phyloP scores from a whole-genome alignment of 1,140 invertebrate genomes.

The Drosophila repletoides region DNA sequence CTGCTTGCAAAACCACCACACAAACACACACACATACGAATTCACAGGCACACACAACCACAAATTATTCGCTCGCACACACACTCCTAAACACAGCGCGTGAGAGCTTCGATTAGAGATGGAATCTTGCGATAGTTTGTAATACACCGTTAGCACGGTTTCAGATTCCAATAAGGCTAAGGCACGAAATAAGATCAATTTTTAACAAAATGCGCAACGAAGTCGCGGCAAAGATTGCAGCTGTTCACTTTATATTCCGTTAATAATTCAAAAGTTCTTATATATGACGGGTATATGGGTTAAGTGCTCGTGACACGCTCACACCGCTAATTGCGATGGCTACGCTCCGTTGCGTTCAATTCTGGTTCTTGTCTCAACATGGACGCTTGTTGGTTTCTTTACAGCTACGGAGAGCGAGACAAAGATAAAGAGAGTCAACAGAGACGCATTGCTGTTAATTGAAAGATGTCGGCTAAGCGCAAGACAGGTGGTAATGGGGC shows the following conservation, averaged over 20 bases:
- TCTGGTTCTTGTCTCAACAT: constrained; percentile 41
- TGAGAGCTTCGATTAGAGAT: constrained; percentile 50
- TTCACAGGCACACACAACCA: constrained; percentile 18
- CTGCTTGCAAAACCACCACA: constrained; percentile 73
- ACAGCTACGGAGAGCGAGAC: constrained; percentile 45
- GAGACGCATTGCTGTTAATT: constrained; percentile 30
- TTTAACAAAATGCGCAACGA: not conserved
- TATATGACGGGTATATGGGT: not conserved
- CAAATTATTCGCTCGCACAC: constrained; percentile 17
- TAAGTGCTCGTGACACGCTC: constrained; percentile 5
- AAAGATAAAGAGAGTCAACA: constrained; percentile 11
- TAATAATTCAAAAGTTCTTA: too few relatives aligned
- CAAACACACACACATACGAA: constrained; percentile 15
- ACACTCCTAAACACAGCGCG: constrained; percentile 28
- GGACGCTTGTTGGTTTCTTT: constrained; percentile 39
- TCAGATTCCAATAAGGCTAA: too few relatives aligned
- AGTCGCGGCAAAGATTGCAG: not conserved
- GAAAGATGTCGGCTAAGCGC: constrained; percentile 79
- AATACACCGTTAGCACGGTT: not conserved
- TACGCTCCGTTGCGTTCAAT: constrained; percentile 60
- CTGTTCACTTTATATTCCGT: too few relatives aligned
- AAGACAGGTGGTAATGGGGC: constrained; percentile 76
- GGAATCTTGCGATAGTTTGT: not conserved
- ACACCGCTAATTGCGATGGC: constrained; percentile 22
- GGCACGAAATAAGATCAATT: too few relatives aligned